Evolutionary conservation across 2,888 invertebrate genomes (phyloP).

Genomic region (Netelia virgata): DNA sequence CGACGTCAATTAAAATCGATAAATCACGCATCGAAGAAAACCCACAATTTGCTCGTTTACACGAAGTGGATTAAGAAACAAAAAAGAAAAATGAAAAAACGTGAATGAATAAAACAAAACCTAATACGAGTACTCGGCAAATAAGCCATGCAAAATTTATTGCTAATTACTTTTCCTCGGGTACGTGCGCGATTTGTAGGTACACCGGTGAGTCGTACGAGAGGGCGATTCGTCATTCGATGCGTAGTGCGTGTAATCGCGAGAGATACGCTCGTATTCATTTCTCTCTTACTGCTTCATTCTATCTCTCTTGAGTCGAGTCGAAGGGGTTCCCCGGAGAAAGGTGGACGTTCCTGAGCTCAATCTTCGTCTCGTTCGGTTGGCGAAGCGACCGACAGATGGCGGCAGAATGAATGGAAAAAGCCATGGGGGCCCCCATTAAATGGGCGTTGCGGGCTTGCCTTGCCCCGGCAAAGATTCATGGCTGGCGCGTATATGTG

Average conservation of each 20-base stretch:
- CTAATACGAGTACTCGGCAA: constrained; percentile 41
- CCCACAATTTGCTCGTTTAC: constrained; percentile 54
- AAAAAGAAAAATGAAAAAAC: constrained; percentile 20
- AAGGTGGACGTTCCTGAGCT: constrained; percentile 65
- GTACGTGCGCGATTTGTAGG: constrained; percentile 25
- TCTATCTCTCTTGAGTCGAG: not conserved
- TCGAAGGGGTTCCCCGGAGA: constrained; percentile 50
- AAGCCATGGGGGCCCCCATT: constrained; percentile 84
- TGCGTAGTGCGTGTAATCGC: constrained; percentile 45
- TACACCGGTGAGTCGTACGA: constrained; percentile 6
- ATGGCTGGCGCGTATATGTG: constrained; percentile 82
- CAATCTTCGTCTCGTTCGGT: constrained; percentile 70
- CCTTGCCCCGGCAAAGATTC: constrained; percentile 82
- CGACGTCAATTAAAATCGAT: constrained; percentile 55
- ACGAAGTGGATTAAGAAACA: constrained; percentile 47
- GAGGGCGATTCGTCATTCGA: constrained; percentile 68
- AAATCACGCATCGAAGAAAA: constrained; percentile 44
- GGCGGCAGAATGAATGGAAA: constrained; percentile 83
- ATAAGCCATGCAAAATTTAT: constrained; percentile 68
- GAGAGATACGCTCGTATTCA: constrained; percentile 42
- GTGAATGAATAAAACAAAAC: constrained; percentile 9
- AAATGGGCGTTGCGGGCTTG: constrained; percentile 83
- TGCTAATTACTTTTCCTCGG: constrained; percentile 69
- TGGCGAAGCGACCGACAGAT: constrained; percentile 76
- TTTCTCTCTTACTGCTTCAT: constrained; percentile 6